Base-by-base conservation (phyloP, 2,888 invertebrate genomes). In the Acleris literana region DNA sequence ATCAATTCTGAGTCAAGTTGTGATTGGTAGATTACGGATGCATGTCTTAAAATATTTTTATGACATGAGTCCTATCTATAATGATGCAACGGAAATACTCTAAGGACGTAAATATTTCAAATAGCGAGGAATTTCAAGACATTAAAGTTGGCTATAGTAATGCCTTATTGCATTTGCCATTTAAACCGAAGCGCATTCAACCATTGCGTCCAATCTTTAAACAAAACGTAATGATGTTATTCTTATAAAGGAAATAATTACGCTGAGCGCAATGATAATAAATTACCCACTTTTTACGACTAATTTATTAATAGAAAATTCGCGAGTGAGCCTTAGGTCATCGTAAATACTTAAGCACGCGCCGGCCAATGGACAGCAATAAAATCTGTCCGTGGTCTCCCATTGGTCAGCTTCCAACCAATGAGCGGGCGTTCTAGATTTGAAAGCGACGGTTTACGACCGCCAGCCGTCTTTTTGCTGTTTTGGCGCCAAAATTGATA, bases 241-340 rank as follows among this genome's bases (percentile, higher is more conserved):
- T 86, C 87, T 88, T 87, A 87, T 88, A 88, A 89, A 88, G 88
- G 86, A 88, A 90, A 91, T 90, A 90, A 92, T 91, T 90, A 86
- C 83, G 72, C 70, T 79, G 78, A 83, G 79, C 82, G 88, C 85
- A 86, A 85, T 87, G 86, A 86, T 83, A 85, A 88, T 92, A 90
- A 90, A 90, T 90, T 87, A 87, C 83, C 72, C 72, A 77, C 80
- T 83, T 78, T 90, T 91, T 90, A 91, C 89, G 90, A 87, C 86
- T 88, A 89, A 90, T 91, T 90, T 92, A 92, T 90, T 92, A 92
- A 90, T 92, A 92, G 92, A 91, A 91, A 87, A 89, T 92, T 92
- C 80, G 91, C 91, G 87, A 86, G 86, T 84, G 81, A 88, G 88
- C 90, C 90, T 91, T 85, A 87, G 87, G 82, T 83, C 80, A 85